These are phyloP conservation scores for Nomada goodeniana DNA, from an alignment of 2,888 invertebrate species.

Conservation along the genomic window DNA sequence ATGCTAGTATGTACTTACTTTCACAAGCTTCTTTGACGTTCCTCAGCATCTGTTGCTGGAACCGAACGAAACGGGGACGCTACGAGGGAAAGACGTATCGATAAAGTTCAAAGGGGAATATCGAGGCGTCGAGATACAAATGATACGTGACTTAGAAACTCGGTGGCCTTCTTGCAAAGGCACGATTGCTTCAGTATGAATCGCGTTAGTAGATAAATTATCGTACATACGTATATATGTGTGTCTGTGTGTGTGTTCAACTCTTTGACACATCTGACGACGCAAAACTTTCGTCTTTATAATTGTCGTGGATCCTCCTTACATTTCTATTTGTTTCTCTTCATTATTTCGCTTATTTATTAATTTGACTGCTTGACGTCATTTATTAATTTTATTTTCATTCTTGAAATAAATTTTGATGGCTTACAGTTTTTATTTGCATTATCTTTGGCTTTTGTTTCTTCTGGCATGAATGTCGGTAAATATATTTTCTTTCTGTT, in stretches of 20 bases:
- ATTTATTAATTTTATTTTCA: too few species aligned
- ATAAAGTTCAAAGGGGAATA: slow-evolving; percentile 45
- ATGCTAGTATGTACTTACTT: background rate
- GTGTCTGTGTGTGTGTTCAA: background rate
- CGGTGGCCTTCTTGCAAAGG: background rate
- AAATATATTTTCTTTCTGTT: too few species aligned
- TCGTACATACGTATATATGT: too few species aligned
- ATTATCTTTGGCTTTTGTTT: too few species aligned
- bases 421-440: too few species aligned
- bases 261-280: background rate
- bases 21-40: slow-evolving; percentile 39
- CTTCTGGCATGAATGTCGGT: too few species aligned
- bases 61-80: background rate
- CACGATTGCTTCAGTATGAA: background rate
- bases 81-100: slow-evolving; percentile 37
- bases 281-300: background rate
- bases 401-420: too few species aligned
- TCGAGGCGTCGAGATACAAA: slow-evolving; percentile 36
- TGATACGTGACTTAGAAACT: slow-evolving; percentile 35
- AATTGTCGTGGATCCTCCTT: background rate
- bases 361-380: too few species aligned
- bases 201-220: background rate
- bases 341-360: too few species aligned
- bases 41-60: slow-evolving; percentile 19
- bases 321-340: background rate